Evolutionary conservation across 2,113 vertebrate genomes (phyloP), one percentile per base, ranked within the genome.

Genomic region (Gallinago paraguaiae): DNA sequence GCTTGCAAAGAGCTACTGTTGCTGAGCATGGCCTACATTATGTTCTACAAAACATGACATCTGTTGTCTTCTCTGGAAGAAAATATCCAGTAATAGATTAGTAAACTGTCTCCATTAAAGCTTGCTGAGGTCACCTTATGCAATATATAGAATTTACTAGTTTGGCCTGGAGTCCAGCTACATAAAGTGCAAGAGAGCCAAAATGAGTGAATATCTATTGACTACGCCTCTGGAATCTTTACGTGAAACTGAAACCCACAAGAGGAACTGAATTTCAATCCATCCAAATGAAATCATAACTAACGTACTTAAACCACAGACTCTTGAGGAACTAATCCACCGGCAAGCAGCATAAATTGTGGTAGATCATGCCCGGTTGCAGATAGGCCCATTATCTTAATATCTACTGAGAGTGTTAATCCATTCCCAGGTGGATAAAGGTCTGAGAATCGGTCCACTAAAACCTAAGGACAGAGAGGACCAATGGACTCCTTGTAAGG

Each of bases 41-140:
- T 31, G 13, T 37, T 74, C 22, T 84, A 63, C 86, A 65, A 96
- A 93, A 93, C 46, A 76, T 39, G 46, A 39, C 31, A 77, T 82
- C 41, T 92, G n/a, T 84, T 95, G 28, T 95, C 57, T 94, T 92
- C 54, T 88, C 51, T 15, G 13, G 50, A 90, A 88, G 53, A 56
- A 82, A 95, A 83, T 83, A 93, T 84, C 43, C 37, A 77, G 86
- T 93, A 91, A 89, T 54, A 84, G 23, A 91, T 74, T 75, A 94
- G 69, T 48, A 88, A 82, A 84, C 59, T 90, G 80, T 54, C 54
- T 95, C 72, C 35, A 53, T 61, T 90, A 86, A 78, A 78, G 20
- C 41, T 74, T 37, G 16, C 27, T 56, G 76, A 93, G 46, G n/a
- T 92, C 79, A 94, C 20, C 63, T 76, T 82, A 33, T 82, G 54